These are phyloP conservation scores for Drusus annulatus DNA, from an alignment of 1,140 invertebrate species.

Conservation along the genomic window DNA sequence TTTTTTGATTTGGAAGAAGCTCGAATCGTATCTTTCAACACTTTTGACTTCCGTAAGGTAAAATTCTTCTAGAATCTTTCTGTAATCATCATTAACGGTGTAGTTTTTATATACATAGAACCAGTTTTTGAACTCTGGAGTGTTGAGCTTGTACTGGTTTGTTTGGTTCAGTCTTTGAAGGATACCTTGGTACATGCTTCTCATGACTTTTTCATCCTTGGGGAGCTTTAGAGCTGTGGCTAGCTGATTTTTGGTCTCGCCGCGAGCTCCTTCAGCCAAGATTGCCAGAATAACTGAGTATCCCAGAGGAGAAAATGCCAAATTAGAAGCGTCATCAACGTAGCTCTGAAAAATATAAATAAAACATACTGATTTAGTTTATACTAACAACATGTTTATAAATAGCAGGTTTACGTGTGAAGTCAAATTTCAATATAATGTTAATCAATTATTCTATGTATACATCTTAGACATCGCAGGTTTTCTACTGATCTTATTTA, in stretches of 20 bases:
- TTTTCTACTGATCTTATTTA: too few species aligned
- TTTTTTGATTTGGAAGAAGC: constrained; percentile 55
- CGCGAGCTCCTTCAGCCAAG: constrained; percentile 74
- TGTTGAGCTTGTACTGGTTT: constrained; percentile 69
- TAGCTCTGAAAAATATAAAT: constrained; percentile 66
- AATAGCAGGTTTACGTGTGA: too few species aligned
- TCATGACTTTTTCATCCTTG: constrained; percentile 66
- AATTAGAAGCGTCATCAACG: constrained; percentile 73
- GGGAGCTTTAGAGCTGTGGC: constrained; percentile 72
- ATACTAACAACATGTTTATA: too few species aligned
- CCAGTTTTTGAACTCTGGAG: constrained; percentile 76
- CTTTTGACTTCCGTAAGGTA: constrained; percentile 76
- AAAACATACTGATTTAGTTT: neutral
- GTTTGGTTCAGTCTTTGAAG: constrained; percentile 71
- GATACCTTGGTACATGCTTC: constrained; percentile 69
- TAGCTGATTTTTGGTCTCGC: constrained; percentile 73
- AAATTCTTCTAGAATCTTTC: constrained; percentile 72
- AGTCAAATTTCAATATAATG: too few species aligned
- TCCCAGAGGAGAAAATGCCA: constrained; percentile 77
- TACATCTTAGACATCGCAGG: too few species aligned
- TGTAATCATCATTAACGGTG: constrained; percentile 74
- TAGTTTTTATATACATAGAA: constrained; percentile 78
- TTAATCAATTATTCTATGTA: too few species aligned
- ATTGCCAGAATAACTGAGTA: constrained; percentile 75
- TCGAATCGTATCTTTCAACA: constrained; percentile 68